Base-by-base conservation (phyloP, 2,113 vertebrate species). In the Euleptes europaea region DNA sequence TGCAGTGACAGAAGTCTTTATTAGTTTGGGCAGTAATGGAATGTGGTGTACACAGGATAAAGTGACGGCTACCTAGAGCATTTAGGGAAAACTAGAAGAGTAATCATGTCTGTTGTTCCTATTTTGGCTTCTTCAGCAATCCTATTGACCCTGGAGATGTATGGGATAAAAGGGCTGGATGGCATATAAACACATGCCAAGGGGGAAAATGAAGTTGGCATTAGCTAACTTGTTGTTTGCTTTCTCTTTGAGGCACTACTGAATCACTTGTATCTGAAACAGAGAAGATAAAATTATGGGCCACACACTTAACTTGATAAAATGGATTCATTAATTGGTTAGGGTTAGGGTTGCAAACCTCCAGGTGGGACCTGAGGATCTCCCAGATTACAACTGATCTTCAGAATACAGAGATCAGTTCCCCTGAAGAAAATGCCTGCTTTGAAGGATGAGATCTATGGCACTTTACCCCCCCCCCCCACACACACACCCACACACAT, bases 1-100 rank as follows among this genome's bases (percentile, higher is more conserved):
- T 0, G 1, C 86, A 26, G 91, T 94, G 95, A 95, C 96, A 96
- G 96, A 95, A 96, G 96, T 94, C 95, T 97, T 96, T 97, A 97
- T 97, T 97, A 96, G 93, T 93, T 90, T 93, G 92, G 94, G 95
- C 94, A 93, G 94, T 95, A 95, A 95, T 84, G 87, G 94, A 95
- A 95, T n/a, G 75, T 93, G 15, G 93, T 84, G 86, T 90, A 92
- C 91, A 89, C 3, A 40, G 95, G 86, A 93, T 90, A 92, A 95
- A 96, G 94, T 87, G 94, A 90, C 65, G 28, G 93, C 92, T 93
- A 94, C 94, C 94, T 85, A 66, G 91, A 91, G 95, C 94, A 88
- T 94, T 95, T 95, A 95, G 92, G 90, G 93, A 88, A 94, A 94
- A 89, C 84, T 72, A 88, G 88, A 92, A 90, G 88, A 90, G 92